Evolutionary conservation across 2,113 vertebrate genomes (phyloP), one percentile per base, ranked within the genome.

Genomic region (Pteropus alecto): DNA sequence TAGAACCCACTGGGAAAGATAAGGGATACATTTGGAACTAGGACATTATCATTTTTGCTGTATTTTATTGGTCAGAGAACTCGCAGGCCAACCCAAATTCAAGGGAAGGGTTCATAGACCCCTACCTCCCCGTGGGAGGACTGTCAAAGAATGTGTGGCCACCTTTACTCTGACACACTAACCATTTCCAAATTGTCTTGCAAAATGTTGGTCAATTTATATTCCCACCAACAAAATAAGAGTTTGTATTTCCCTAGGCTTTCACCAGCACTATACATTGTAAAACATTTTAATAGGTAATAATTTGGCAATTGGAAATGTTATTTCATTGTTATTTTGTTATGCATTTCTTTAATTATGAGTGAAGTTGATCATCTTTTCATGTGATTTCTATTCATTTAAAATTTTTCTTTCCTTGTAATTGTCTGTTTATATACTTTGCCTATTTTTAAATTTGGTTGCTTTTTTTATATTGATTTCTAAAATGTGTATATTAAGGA

Each of bases 351-450:
- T 82, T 76, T 77, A 68, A 30, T 91, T 90, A 56, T 48, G 28
- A 78, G 46, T 65, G n/a, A 78, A 95, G 12, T 28, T 83, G 12
- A 83, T 15, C 38, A 58, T 85, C 38, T 79, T 96, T 95, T 94
- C 30, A 74, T 67, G 51, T 90, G 90, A 30, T 38, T 56, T 33
- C 28, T 61, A 30, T 82, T 88, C 41, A 51, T 70, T 43, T 84
- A 38, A 67, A 10, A 33, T 12, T 79, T 91, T 90, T 87, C 35
- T 76, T 70, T 86, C 28, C 70, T 71, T 73, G 4, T 82, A 46
- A 71, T 90, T 71, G 4, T 65, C 43, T 86, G 87, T 60, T 87
- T 61, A 35, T 61, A 26, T 61, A 35, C 61, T 78, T 78, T 19
- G 24, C 24, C 33, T n/a, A 60, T 87, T 93, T 97, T 83, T 13